These are phyloP conservation scores for Drosophila erecta DNA, from an alignment of 1,140 invertebrate species.

Conservation along the genomic window DNA sequence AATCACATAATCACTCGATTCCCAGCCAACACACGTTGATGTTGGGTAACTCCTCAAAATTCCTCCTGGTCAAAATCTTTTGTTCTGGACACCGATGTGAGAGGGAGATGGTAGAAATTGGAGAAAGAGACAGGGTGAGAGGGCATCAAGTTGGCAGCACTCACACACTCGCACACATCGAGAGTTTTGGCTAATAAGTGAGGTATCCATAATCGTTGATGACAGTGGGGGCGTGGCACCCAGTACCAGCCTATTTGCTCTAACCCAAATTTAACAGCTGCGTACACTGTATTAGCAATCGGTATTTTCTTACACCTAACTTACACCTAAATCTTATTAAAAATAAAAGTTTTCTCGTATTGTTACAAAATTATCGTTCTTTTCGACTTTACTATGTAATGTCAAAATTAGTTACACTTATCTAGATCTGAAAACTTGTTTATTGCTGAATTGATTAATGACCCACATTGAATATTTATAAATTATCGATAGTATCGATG, in stretches of 20 bases:
- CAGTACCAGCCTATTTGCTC: slow-evolving; percentile 9
- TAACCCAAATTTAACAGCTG: slow-evolving; percentile 27
- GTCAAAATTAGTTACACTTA: too few relatives aligned
- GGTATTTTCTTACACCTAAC: background rate
- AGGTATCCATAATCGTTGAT: slow-evolving; percentile 42
- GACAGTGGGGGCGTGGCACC: slow-evolving; percentile 30
- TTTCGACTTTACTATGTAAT: too few relatives aligned
- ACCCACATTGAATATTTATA: background rate
- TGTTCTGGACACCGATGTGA: slow-evolving; percentile 7
- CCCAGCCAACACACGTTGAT: slow-evolving; percentile 16
- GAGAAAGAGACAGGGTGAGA: background rate
- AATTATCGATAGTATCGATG: background rate
- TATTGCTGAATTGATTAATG: too few relatives aligned
- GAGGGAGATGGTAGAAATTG: background rate
- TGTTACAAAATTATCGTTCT: too few relatives aligned
- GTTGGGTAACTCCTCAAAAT: slow-evolving; percentile 11
- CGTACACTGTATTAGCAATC: background rate
- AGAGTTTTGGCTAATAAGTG: slow-evolving; percentile 36
- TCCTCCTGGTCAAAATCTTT: slow-evolving; percentile 18
- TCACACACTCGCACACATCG: background rate
- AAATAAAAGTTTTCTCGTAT: too few relatives aligned
- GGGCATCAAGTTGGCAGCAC: slow-evolving; percentile 9
- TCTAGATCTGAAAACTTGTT: too few relatives aligned
- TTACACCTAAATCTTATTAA: too few relatives aligned
- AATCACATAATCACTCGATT: slow-evolving; percentile 30